Percentiles rank a stretch among this genome's conserved stretches.
phyloP scores from a whole-genome alignment of 2,113 vertebrate genomes.

The Phyllopteryx taeniolatus region DNA sequence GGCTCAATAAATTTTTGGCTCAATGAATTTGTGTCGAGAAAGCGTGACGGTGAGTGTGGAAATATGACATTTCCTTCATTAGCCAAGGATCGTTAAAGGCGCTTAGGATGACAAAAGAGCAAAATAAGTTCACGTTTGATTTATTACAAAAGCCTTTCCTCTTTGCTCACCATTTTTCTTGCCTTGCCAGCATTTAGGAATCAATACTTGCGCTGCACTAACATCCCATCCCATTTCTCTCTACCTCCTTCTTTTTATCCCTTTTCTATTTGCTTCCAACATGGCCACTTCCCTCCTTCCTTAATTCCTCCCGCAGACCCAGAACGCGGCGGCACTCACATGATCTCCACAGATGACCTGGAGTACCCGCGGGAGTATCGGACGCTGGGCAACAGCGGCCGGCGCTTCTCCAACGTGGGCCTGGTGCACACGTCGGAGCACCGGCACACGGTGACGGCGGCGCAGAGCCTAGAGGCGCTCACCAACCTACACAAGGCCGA shows the following conservation, averaged over 20 bases:
- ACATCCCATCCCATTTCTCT: slow-evolving; percentile 62
- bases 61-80: slow-evolving; percentile 11
- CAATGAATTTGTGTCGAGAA: slow-evolving; percentile 2
- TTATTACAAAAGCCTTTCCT: slow-evolving; percentile 45
- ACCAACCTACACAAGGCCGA: slow-evolving; percentile 94
- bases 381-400: slow-evolving; percentile 87
- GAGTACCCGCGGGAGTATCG: slow-evolving; percentile 96
- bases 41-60: slow-evolving; percentile 8
- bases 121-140: slow-evolving; percentile 55
- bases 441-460: slow-evolving; percentile 91
- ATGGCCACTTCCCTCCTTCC: slow-evolving; percentile 28
- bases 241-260: slow-evolving; percentile 29
- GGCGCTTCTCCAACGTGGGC: slow-evolving; percentile 97
- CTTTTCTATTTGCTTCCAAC: slow-evolving; percentile 24
- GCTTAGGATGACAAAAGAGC: slow-evolving; percentile 45
- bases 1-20: not conserved
- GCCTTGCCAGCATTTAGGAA: slow-evolving; percentile 55
- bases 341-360: slow-evolving; percentile 97
- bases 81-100: slow-evolving; percentile 40
- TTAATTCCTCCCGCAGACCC: slow-evolving; percentile 76
- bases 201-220: slow-evolving; percentile 67
- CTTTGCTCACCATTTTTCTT: slow-evolving; percentile 51
- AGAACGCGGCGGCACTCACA: slow-evolving; percentile 89
- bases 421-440: slow-evolving; percentile 96
- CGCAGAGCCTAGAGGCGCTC: slow-evolving; percentile 95